phyloP scores from a whole-genome alignment of 2,888 invertebrate genomes.

The Pantelozetes paolii region DNA sequence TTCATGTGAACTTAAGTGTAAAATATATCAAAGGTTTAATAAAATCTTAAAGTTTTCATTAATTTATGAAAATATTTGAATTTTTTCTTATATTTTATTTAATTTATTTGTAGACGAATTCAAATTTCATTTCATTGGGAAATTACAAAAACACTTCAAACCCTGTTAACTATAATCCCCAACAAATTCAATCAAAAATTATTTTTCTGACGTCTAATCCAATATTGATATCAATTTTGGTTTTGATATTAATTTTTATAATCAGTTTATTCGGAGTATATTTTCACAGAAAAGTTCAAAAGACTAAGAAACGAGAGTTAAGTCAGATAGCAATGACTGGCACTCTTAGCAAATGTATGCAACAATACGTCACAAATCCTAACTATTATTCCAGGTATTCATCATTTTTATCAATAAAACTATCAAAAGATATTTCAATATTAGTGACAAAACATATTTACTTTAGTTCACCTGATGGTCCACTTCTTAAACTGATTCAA shows the following conservation, averaged over 20 bases:
- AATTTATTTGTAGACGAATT: not conserved
- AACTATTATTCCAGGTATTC: slow-evolving; percentile 47
- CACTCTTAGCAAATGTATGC: slow-evolving; percentile 46
- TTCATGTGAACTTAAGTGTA: too few relatives aligned
- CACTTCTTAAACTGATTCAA: slow-evolving; percentile 44
- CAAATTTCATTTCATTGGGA: not conserved
- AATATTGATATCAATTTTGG: not conserved
- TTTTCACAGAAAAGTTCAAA: not conserved
- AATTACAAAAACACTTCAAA: not conserved
- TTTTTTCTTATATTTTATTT: not conserved
- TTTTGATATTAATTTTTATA: not conserved
- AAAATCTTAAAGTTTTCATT: too few relatives aligned
- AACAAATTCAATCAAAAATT: not conserved
- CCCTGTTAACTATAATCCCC: not conserved
- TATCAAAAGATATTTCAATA: too few relatives aligned
- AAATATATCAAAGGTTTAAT: too few relatives aligned
- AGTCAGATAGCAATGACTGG: slow-evolving; percentile 37
- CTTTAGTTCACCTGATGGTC: slow-evolving; percentile 42
- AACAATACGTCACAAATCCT: slow-evolving; percentile 49
- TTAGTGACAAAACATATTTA: too few relatives aligned
- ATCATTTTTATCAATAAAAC: not conserved
- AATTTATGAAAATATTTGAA: not conserved
- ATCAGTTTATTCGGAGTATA: not conserved
- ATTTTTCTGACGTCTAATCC: not conserved
- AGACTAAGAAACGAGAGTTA: not conserved